Conservation (phyloP, 2,113 vertebrate species). For the Daphoenositta chrysoptera region DNA sequence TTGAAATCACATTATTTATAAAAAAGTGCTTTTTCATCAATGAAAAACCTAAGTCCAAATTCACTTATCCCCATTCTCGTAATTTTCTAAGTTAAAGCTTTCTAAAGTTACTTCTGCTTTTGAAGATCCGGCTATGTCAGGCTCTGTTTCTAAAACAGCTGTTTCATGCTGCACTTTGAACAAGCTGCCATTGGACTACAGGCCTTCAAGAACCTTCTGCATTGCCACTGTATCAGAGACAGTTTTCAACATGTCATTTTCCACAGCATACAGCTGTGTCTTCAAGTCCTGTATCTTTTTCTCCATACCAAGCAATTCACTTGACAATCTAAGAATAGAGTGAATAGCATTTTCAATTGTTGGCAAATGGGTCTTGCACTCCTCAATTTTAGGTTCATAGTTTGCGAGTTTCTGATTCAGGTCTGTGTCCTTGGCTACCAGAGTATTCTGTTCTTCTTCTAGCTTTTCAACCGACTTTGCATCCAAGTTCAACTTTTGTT, state of each 20-base stretch:
- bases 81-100: slow-evolving; percentile 34
- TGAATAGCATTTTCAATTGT: slow-evolving; percentile 82
- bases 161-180: slow-evolving; percentile 75
- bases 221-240: slow-evolving; percentile 75
- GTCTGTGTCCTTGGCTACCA: slow-evolving; percentile 70
- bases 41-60: not conserved
- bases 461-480: slow-evolving; percentile 74
- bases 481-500: slow-evolving; percentile 78
- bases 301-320: slow-evolving; percentile 77
- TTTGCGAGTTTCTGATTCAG: slow-evolving; percentile 72
- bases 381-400: slow-evolving; percentile 75
- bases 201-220: slow-evolving; percentile 76
- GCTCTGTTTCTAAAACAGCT: slow-evolving; percentile 66
- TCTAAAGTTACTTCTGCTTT: slow-evolving; percentile 28
- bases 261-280: slow-evolving; percentile 78
- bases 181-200: slow-evolving; percentile 74
- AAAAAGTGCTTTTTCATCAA: not conserved
- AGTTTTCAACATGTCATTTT: slow-evolving; percentile 83
- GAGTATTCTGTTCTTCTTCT: slow-evolving; percentile 68
- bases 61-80: not conserved
- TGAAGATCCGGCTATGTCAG: slow-evolving; percentile 57
- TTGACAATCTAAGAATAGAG: slow-evolving; percentile 82
- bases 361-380: slow-evolving; percentile 82
- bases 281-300: slow-evolving; percentile 81
- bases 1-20: not conserved